Conservation (phyloP, 2,797 vertebrate species). For the Clarias platycephalus region DNA sequence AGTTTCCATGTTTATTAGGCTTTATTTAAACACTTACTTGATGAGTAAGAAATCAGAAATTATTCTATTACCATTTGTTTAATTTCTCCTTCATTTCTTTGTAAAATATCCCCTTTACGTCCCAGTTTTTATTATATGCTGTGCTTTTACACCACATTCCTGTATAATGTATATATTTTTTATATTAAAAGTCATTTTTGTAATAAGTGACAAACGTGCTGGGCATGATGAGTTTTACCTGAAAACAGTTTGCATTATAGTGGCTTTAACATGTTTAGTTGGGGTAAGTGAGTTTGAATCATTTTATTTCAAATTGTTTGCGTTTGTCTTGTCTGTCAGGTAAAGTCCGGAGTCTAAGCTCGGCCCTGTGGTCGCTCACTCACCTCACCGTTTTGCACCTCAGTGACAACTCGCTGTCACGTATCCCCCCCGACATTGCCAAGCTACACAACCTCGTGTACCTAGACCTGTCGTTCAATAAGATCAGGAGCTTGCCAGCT, state of each 20-base stretch:
- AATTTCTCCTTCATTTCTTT: neutral
- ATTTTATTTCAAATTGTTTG: neutral
- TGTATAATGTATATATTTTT: neutral
- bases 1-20: neutral
- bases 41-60: neutral
- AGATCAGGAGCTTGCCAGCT: slow-evolving; percentile 97
- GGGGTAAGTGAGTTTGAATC: neutral
- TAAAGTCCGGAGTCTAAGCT: slow-evolving; percentile 94
- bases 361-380: slow-evolving; percentile 93
- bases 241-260: neutral
- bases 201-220: neutral
- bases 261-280: neutral
- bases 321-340: slow-evolving; percentile 67
- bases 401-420: slow-evolving; percentile 95
- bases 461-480: slow-evolving; percentile 97
- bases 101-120: neutral
- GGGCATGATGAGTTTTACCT: neutral
- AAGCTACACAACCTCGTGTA: slow-evolving; percentile 98
- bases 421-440: slow-evolving; percentile 98
- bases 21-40: neutral
- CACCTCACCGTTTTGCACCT: slow-evolving; percentile 98
- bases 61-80: neutral
- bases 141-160: too few species aligned
- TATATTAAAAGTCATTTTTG: neutral
- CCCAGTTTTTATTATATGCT: too few species aligned